phyloP scores from a whole-genome alignment of 2,888 invertebrate genomes.

The Apodemia zela region DNA sequence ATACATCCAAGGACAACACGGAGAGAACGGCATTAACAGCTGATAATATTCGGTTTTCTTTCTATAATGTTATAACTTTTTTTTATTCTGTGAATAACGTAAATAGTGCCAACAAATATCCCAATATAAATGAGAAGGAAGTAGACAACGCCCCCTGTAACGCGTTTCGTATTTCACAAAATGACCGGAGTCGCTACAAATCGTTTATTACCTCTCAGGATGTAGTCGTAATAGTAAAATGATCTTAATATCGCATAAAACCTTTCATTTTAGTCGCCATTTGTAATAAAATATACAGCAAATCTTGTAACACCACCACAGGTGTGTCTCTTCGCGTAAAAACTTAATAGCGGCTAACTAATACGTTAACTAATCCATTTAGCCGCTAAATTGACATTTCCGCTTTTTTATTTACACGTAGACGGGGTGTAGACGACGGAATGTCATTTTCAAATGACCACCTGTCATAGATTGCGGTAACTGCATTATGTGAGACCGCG shows the following conservation, averaged over 20 bases:
- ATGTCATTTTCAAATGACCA: slow-evolving; percentile 41
- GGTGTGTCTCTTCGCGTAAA: slow-evolving; percentile 19
- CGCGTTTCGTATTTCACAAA: slow-evolving; percentile 30
- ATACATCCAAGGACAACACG: no score
- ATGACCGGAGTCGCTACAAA: slow-evolving; percentile 45
- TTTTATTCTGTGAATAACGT: background rate
- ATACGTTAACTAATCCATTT: slow-evolving; percentile 31
- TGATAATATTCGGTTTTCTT: no score
- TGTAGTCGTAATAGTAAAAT: slow-evolving; percentile 71
- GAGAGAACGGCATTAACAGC: no score
- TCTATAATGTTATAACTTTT: no score
- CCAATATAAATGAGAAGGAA: slow-evolving; percentile 7
- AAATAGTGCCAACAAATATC: background rate
- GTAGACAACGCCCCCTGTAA: background rate
- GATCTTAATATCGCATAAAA: slow-evolving; percentile 66
- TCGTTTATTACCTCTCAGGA: slow-evolving; percentile 61
- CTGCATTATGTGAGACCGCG: slow-evolving; percentile 18
- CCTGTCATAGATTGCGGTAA: slow-evolving; percentile 40
- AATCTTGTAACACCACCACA: slow-evolving; percentile 20
- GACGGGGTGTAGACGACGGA: slow-evolving; percentile 21
- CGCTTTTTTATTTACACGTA: slow-evolving; percentile 30
- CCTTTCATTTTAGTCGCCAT: slow-evolving; percentile 41
- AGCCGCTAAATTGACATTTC: slow-evolving; percentile 38
- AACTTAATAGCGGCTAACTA: slow-evolving; percentile 16
- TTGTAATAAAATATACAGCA: slow-evolving; percentile 39